A percentile compares a stretch with the other conserved stretches of the same genome.
These are phyloP conservation scores for Melanotaenia parkinsoni DNA, from an alignment of 2,797 vertebrate genomes.

Conservation along the genomic window DNA sequence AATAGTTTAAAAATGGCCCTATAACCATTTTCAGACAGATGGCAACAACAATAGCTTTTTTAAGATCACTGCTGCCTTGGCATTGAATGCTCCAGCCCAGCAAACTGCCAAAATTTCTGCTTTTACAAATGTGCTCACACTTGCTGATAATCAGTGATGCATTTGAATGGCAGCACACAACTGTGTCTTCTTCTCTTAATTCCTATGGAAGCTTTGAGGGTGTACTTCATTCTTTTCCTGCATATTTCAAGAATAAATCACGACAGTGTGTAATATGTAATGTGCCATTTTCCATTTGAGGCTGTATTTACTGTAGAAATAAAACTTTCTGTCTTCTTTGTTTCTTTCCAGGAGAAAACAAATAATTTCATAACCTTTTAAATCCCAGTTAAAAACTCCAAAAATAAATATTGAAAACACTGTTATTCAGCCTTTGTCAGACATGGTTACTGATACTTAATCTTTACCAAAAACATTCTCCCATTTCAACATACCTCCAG, in stretches of 20 bases:
- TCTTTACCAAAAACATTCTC: not conserved
- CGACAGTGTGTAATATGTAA: not conserved
- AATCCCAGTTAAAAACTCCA: not conserved
- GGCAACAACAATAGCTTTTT: not conserved
- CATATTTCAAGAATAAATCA: not conserved
- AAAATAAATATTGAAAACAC: not conserved
- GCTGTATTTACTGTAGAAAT: not conserved
- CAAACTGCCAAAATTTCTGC: not conserved
- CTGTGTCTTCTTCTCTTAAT: not conserved
- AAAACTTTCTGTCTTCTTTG: not conserved
- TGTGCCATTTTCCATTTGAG: not conserved
- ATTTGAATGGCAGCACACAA: not conserved
- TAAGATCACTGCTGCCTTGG: not conserved
- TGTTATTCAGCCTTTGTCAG: not conserved
- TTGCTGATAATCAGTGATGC: not conserved
- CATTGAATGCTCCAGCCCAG: not conserved
- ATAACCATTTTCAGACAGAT: not conserved
- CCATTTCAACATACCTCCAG: constrained; percentile 78
- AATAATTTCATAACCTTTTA: not conserved
- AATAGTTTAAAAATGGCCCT: not conserved
- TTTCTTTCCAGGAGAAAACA: not conserved
- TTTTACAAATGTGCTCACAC: not conserved
- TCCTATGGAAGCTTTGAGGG: not conserved
- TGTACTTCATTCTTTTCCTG: not conserved
- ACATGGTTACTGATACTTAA: not conserved